These are phyloP conservation scores for Norana najaformis DNA, from an alignment of 2,888 invertebrate genomes.

Conservation along the genomic window DNA sequence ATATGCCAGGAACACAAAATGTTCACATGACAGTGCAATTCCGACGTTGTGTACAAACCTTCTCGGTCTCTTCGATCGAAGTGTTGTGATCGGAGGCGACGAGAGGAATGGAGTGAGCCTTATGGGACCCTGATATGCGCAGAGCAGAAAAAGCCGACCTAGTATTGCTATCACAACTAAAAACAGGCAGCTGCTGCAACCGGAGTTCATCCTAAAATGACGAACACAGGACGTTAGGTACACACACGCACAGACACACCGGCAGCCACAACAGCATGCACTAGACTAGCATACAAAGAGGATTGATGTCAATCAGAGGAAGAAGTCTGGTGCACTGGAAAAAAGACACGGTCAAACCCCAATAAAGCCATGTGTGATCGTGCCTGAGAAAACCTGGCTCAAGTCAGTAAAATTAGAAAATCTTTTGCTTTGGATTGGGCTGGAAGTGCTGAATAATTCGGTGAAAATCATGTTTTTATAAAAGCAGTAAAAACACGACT, in stretches of 20 bases:
- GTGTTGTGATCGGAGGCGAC: constrained; percentile 9
- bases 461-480: too few relatives aligned
- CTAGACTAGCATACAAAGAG: neutral
- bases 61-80: neutral
- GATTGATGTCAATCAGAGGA: neutral
- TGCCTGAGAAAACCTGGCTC: too few relatives aligned
- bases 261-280: neutral
- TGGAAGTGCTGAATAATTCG: too few relatives aligned
- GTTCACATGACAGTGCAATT: neutral
- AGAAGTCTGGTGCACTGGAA: neutral
- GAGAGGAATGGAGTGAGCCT: constrained; percentile 20
- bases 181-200: neutral
- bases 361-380: constrained; percentile 13
- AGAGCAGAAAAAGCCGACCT: constrained; percentile 24
- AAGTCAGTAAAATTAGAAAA: too few relatives aligned
- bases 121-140: constrained; percentile 22
- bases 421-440: too few relatives aligned
- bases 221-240: neutral
- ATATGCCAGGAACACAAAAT: neutral
- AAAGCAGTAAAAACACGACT: too few relatives aligned
- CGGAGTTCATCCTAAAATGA: constrained; percentile 14
- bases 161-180: constrained; percentile 20
- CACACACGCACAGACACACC: neutral
- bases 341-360: neutral
- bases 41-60: constrained; percentile 20